A percentile compares a stretch with the other conserved stretches of the same genome.
These are phyloP conservation scores for Cariama cristata DNA, from an alignment of 2,113 vertebrate genomes.

Conservation along the genomic window DNA sequence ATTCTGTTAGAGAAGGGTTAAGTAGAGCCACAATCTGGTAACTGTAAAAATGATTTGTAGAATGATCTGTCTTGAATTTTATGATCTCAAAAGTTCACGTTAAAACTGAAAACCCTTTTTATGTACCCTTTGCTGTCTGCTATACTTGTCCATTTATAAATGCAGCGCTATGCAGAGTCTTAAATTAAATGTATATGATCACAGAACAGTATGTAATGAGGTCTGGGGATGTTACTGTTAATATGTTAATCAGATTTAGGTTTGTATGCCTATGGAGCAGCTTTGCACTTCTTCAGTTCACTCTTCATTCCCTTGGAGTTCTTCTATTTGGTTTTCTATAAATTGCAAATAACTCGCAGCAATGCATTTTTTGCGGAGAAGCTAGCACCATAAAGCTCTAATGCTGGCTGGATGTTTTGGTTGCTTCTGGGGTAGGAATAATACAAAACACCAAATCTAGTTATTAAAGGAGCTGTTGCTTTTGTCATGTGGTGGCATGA, in stretches of 20 bases:
- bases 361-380: neutral
- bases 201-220: neutral
- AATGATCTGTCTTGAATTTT: neutral
- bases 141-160: neutral
- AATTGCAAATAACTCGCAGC: neutral
- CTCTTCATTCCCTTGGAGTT: neutral
- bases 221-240: neutral
- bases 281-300: neutral
- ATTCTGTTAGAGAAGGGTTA: conserved; percentile 2
- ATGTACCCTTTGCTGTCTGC: neutral
- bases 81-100: neutral
- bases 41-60: conserved; percentile 30
- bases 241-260: neutral
- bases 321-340: neutral
- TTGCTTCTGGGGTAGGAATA: neutral
- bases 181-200: neutral
- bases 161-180: neutral
- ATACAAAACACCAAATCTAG: neutral
- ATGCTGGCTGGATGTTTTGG: neutral
- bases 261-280: neutral
- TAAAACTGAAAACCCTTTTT: neutral
- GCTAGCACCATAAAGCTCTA: neutral
- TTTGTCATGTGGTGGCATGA: neutral
- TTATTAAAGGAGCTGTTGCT: neutral
- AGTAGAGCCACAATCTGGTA: neutral